Evolutionary conservation across 2,888 invertebrate genomes (phyloP), one percentile per base, ranked within the genome.

Genomic region (Dexiosoma caninum): DNA sequence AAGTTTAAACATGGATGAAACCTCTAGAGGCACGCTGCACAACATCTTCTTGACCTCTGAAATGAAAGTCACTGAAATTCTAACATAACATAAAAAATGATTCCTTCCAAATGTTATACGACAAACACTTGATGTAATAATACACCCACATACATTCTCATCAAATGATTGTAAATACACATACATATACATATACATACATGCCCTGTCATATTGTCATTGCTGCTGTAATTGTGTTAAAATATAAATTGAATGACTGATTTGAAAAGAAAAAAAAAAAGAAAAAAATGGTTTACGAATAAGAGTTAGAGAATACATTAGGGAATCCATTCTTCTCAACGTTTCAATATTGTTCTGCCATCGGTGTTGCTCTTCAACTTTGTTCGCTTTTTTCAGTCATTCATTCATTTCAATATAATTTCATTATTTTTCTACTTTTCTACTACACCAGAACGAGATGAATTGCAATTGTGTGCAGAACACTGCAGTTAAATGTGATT

Each of bases 1-100:
- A 21, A 59, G 59, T 53, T 53, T 16, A 32, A 35, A 21, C 12
- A 57, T 40, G 32, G 42, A 57, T 6, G 55, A 62, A 80, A 72
- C 62, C 80, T 81, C 80, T 62, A 44, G 80, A 76, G 80, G 76
- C 60, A 69, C 57, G 76, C 49, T 76, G 62, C 49, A 71, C 44
- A 62, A 67, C 55, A 71, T 69, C 67, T 71, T 62, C 37, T 81
- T 76, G 80, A 81, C 80, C 80, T 81, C 60, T 55, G 55, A 55
- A 53, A 35, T 14, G 27, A 70, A 62, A 35, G 37, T 70, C 62
- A 55, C 55, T 53, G 30, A 16, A 30, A 49, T 49, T 62, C 55
- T 62, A 77, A 70, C 37, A 77, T 19, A 77, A 62, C 62, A 62
- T 62, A 46, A 70, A 46, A 62, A 76, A 67, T 67, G 40, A 55